A percentile compares a stretch with the other conserved stretches of the same genome.
phyloP scores from a whole-genome alignment of 1,140 invertebrate genomes.

The Conus betulinus region DNA sequence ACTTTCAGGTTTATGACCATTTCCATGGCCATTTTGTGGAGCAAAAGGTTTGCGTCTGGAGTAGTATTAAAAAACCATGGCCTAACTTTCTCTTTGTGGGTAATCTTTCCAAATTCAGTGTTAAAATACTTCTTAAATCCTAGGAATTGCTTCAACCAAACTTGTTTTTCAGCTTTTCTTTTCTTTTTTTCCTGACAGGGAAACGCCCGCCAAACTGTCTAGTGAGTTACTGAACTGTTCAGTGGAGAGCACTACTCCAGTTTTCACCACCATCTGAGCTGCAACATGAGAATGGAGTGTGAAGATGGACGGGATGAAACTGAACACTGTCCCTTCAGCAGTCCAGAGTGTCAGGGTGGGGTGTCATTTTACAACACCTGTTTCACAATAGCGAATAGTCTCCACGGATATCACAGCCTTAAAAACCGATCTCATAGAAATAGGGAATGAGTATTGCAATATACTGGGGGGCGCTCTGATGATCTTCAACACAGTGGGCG shows the following conservation, averaged over 20 bases:
- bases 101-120: no score
- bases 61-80: no score
- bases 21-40: no score
- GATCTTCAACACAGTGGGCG: no score
- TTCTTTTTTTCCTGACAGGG: not conserved
- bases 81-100: no score
- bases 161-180: no score
- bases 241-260: not conserved
- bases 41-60: no score
- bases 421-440: no score
- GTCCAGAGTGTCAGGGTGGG: not conserved
- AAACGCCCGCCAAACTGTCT: not conserved
- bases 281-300: constrained; percentile 22
- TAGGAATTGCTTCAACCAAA: no score
- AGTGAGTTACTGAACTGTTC: not conserved
- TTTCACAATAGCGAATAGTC: not conserved
- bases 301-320: constrained; percentile 1
- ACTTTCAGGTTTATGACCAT: no score
- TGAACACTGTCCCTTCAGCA: constrained; percentile 25
- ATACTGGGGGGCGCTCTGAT: not conserved
- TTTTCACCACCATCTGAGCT: not conserved
- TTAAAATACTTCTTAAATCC: no score
- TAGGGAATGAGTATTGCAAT: not conserved
- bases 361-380: not conserved
- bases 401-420: no score